These are phyloP conservation scores for Diplolepis rosae DNA, from an alignment of 2,888 invertebrate species.

Conservation along the genomic window DNA sequence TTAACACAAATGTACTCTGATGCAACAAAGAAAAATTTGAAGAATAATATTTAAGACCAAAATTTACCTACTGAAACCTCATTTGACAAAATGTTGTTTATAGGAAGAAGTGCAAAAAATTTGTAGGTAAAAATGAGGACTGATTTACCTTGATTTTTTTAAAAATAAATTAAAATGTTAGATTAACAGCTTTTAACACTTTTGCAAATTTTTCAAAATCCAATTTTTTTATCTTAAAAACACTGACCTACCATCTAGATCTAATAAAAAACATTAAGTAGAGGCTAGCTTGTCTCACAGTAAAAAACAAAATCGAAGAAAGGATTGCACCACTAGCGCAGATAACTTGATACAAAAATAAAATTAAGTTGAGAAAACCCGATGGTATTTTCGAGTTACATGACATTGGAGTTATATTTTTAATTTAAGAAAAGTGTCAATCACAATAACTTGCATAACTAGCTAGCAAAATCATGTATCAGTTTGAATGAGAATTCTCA, in stretches of 20 bases:
- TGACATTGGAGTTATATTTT: slow-evolving; percentile 40
- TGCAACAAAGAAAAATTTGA: neutral
- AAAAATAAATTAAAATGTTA: slow-evolving; percentile 9
- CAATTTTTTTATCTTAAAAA: too few species aligned
- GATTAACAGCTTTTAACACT: too few species aligned
- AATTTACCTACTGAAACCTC: neutral
- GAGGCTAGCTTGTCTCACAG: too few species aligned
- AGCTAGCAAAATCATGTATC: slow-evolving; percentile 8
- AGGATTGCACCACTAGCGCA: neutral
- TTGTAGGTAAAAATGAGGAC: slow-evolving; percentile 8
- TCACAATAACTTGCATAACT: slow-evolving; percentile 36
- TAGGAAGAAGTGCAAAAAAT: neutral
- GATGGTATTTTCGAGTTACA: slow-evolving; percentile 39
- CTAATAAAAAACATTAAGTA: too few species aligned
- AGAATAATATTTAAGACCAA: neutral
- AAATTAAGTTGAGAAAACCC: slow-evolving; percentile 42
- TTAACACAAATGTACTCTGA: neutral
- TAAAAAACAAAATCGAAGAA: neutral
- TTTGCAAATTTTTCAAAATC: too few species aligned
- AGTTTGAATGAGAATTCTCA: too few species aligned
- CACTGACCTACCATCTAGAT: too few species aligned
- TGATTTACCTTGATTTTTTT: too few species aligned
- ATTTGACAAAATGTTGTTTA: neutral
- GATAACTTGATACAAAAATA: slow-evolving; percentile 39
- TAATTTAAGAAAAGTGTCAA: slow-evolving; percentile 33